These are phyloP conservation scores for Echinops telfairi DNA, from an alignment of 2,113 vertebrate genomes.

Conservation along the genomic window DNA sequence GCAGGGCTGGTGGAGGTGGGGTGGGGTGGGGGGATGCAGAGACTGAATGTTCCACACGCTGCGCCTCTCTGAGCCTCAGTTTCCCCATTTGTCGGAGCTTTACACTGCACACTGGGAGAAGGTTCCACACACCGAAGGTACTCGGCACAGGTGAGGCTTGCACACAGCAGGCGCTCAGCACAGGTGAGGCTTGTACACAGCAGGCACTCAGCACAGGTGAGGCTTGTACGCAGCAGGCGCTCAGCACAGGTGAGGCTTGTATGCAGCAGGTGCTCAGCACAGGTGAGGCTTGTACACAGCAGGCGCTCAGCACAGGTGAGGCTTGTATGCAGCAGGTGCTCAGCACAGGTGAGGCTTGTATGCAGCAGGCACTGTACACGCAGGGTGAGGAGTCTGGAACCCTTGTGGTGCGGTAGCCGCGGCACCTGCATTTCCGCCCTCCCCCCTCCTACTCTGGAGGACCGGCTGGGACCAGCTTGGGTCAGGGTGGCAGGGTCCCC, in stretches of 20 bases:
- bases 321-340: neutral
- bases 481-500: neutral
- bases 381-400: fast-evolving
- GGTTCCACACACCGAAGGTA: neutral
- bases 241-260: fast-evolving
- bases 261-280: neutral
- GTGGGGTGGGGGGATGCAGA: neutral
- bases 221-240: neutral
- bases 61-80: neutral
- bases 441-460: neutral
- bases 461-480: neutral
- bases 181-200: neutral
- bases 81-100: neutral
- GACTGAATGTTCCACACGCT: neutral
- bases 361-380: neutral
- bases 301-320: neutral
- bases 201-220: fast-evolving
- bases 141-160: fast-evolving
- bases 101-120: fast-evolving
- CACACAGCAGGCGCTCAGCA: neutral
- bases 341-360: fast-evolving
- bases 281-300: fast-evolving
- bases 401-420: fast-evolving
- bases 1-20: no score
- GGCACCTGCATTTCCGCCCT: no score